Evolutionary conservation across 2,888 invertebrate genomes (phyloP).

Genomic region (Byasa hedistus): DNA sequence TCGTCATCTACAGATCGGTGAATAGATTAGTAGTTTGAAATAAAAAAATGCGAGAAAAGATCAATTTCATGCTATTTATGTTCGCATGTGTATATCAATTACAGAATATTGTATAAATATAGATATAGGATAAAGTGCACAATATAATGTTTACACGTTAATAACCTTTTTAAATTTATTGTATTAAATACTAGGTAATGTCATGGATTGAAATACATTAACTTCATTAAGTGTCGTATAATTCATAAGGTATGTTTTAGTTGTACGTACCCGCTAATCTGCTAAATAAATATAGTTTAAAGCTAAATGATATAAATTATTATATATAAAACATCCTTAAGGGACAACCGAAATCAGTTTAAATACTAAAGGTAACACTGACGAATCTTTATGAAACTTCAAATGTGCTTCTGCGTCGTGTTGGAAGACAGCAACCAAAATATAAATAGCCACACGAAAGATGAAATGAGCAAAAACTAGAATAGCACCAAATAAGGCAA

Average conservation of each 20-base stretch:
- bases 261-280: background rate
- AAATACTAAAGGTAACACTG: background rate
- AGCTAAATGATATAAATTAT: background rate
- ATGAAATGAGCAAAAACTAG: constrained; percentile 19
- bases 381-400: background rate
- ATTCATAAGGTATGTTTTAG: background rate
- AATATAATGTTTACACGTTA: no score
- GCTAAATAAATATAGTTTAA: no score
- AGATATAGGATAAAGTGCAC: no score
- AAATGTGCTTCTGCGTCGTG: background rate
- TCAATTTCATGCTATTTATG: no score
- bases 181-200: no score
- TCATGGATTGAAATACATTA: background rate
- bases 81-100: no score
- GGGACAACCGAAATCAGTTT: background rate
- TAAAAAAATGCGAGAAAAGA: no score
- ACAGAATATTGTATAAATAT: no score
- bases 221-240: background rate
- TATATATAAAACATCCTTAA: background rate
- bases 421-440: background rate
- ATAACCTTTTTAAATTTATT: no score
- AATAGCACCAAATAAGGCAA: constrained; percentile 21
- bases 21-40: no score
- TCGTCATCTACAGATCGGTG: no score
- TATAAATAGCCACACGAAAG: constrained; percentile 15